These are phyloP conservation scores for Eristalis pertinax DNA, from an alignment of 2,888 invertebrate species.

Conservation along the genomic window DNA sequence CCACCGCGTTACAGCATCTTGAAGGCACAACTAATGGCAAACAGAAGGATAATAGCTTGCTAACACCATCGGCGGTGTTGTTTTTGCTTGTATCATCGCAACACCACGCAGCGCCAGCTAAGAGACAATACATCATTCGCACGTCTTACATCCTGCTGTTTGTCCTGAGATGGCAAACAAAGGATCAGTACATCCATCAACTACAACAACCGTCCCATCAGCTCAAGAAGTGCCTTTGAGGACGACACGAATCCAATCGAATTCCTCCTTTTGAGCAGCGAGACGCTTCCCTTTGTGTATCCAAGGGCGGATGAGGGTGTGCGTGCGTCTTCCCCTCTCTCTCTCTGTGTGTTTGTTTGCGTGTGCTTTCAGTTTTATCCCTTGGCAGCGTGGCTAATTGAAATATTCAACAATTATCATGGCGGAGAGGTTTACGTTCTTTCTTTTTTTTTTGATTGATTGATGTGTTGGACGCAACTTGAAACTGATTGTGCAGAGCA, in stretches of 20 bases:
- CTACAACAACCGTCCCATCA: not conserved
- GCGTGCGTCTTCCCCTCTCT: too few species aligned
- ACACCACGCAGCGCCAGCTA: not conserved
- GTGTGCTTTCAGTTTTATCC: not conserved
- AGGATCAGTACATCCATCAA: not conserved
- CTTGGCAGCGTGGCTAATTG: not conserved
- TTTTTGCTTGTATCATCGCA: not conserved
- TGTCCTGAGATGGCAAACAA: not conserved
- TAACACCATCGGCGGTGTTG: not conserved
- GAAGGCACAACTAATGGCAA: not conserved
- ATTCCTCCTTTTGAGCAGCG: not conserved
- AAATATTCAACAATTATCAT: conserved; percentile 8
- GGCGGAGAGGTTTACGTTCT: not conserved
- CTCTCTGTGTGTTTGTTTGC: not conserved
- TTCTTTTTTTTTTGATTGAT: not conserved
- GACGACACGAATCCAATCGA: not conserved
- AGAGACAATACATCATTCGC: conserved; percentile 1
- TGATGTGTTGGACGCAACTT: not conserved
- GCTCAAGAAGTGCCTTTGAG: not conserved
- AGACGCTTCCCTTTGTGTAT: not conserved
- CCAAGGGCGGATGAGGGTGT: not conserved
- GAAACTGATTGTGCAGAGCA: not conserved
- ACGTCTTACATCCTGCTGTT: not conserved
- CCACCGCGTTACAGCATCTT: not conserved
- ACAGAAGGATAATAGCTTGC: not conserved